These are phyloP conservation scores for Anoncus sp. DNA, from an alignment of 2,888 invertebrate genomes.

Conservation along the genomic window DNA sequence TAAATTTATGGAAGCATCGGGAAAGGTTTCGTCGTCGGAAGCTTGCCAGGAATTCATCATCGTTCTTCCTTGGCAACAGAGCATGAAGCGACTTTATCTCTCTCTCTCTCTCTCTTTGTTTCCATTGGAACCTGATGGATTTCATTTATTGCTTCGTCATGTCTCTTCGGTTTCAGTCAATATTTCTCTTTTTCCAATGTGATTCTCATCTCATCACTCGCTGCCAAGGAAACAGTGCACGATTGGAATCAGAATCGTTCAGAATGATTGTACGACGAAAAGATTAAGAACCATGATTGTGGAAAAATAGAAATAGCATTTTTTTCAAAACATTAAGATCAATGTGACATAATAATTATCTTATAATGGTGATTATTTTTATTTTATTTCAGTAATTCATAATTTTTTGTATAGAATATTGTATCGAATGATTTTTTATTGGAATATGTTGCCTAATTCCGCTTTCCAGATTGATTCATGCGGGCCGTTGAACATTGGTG, in stretches of 20 bases:
- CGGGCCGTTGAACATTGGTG: background rate
- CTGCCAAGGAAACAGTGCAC: background rate
- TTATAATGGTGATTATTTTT: background rate
- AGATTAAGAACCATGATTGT: background rate
- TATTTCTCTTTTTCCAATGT: background rate
- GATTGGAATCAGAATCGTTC: background rate
- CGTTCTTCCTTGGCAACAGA: background rate
- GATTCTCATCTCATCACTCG: background rate
- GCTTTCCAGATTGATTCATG: background rate
- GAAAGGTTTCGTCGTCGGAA: slow-evolving; percentile 21
- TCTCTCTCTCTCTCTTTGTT: too few relatives aligned
- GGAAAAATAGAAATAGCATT: background rate
- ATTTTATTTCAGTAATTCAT: background rate
- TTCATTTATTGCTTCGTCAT: slow-evolving; percentile 30
- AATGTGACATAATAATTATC: background rate
- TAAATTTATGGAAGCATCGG: slow-evolving; percentile 35
- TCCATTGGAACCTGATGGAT: background rate
- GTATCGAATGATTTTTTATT: slow-evolving; percentile 1
- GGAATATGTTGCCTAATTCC: background rate
- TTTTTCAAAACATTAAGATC: background rate
- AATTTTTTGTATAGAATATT: background rate
- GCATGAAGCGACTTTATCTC: background rate
- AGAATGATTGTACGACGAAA: background rate
- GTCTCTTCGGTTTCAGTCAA: background rate
- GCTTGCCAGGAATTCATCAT: background rate